Evolutionary conservation across 1,140 invertebrate genomes (phyloP), one percentile per base, ranked within the genome.

Genomic region (Drosophila sp.): DNA sequence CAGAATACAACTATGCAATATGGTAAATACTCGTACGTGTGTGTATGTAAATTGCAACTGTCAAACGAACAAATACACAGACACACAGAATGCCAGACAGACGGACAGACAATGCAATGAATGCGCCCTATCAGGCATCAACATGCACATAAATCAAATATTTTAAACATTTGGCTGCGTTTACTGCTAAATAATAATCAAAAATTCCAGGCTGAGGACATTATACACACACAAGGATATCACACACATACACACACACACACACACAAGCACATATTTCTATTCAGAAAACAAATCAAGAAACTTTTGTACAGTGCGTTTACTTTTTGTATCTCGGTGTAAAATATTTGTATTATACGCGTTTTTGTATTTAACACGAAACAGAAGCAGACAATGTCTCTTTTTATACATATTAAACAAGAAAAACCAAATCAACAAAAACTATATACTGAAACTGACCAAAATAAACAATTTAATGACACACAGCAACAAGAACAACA

Each of bases 141-240:
- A 79, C 71, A 89, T 76, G 75, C 75, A 76, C 78, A 86, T 86
- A 86, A 86, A 86, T 86, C 82, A 86, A 86, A 82, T 69, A 84
- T 77, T 84, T 84, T 62, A 86, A 84, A 84, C 72, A 89, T 75
- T 76, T 78, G 82, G 13, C 80, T 80, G 71, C 82, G 75, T 82
- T 87, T 84, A 86, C 78, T 87, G 74, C 79, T 76, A 86, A 82
- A 84, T 74, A 86, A 86, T 86, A 89, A 86, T 86, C 82, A 86
- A 82, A 86, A 86, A 86, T 86, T 84, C 75, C 71, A 82, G 78
- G 69, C 78, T 76, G 72, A 81, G 74, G 79, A 80, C 70, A 62
- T 58, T 58, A 34, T 67, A 80, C 34, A 57, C 45, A 66, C 5
- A 63, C 41, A 40, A 8, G 14, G 18, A 43, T 48, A 9, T 3